Conservation (phyloP, 2,797 vertebrate genomes). For the Lophotriccus pileatus region DNA sequence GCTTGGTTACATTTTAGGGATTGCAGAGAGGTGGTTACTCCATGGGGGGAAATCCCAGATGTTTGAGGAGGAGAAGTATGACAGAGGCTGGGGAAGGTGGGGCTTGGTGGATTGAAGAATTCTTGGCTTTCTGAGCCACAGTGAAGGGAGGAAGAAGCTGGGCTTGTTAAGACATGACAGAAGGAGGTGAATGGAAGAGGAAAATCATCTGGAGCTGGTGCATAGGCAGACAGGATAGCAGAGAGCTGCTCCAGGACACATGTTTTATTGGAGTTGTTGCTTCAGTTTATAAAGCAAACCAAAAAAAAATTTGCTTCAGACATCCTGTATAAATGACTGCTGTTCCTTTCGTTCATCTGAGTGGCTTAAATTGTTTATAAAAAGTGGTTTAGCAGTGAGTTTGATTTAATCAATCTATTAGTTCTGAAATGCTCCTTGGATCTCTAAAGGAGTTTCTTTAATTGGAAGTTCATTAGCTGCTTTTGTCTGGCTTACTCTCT, state of each 20-base stretch:
- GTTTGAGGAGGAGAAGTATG: neutral
- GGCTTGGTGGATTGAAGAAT: neutral
- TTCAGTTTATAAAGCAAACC: neutral
- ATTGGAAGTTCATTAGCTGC: neutral
- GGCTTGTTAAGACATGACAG: neutral
- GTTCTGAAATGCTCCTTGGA: neutral
- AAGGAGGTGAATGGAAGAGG: neutral
- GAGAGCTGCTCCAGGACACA: neutral
- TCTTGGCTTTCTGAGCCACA: neutral
- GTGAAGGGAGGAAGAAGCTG: neutral
- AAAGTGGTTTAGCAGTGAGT: neutral
- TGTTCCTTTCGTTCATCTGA: neutral
- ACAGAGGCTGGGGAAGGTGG: neutral
- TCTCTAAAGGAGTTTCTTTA: neutral
- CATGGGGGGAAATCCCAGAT: accelerated
- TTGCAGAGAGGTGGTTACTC: neutral
- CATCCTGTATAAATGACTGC: neutral
- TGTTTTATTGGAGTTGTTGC: neutral
- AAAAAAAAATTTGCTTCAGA: neutral
- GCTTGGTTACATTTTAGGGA: neutral
- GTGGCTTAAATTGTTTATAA: neutral
- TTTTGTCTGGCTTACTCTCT: neutral
- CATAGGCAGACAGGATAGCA: neutral
- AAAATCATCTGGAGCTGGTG: neutral
- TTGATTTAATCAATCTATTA: neutral